Evolutionary conservation across 2,113 vertebrate genomes (phyloP).

Genomic region (Equus przewalskii): DNA sequence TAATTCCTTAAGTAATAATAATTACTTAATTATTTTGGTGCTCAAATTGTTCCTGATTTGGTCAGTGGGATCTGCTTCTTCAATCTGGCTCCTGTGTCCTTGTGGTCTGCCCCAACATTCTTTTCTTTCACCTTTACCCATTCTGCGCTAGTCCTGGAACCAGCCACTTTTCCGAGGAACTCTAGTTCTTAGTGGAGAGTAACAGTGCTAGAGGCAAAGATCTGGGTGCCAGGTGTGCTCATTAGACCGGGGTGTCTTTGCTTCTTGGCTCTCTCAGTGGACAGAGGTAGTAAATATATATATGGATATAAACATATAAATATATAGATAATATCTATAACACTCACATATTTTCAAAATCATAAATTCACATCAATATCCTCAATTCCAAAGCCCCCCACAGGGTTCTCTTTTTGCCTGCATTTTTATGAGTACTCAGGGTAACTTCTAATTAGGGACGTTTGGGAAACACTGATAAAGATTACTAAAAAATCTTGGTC

Average conservation of each 20-base stretch:
- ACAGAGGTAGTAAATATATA: background rate
- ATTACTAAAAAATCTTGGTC: background rate
- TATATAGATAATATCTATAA: background rate
- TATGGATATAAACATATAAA: background rate
- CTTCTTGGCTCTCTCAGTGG: background rate
- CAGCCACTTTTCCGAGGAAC: background rate
- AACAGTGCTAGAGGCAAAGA: background rate
- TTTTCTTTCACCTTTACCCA: background rate
- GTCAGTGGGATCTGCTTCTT: background rate
- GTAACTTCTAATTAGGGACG: background rate
- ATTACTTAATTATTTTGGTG: conserved; percentile 3
- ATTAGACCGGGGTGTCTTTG: background rate
- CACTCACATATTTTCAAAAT: background rate
- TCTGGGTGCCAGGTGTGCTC: background rate
- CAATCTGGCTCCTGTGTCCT: background rate
- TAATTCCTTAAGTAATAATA: background rate
- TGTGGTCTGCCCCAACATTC: background rate
- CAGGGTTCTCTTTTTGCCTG: background rate
- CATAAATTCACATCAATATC: background rate
- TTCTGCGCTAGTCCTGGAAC: background rate
- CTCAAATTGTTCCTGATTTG: background rate
- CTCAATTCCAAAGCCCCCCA: background rate
- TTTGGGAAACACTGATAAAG: background rate
- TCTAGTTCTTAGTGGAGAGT: background rate
- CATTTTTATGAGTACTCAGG: background rate